These are phyloP conservation scores for Hypotaenidia okinawae DNA, from an alignment of 2,797 vertebrate genomes.

Conservation along the genomic window DNA sequence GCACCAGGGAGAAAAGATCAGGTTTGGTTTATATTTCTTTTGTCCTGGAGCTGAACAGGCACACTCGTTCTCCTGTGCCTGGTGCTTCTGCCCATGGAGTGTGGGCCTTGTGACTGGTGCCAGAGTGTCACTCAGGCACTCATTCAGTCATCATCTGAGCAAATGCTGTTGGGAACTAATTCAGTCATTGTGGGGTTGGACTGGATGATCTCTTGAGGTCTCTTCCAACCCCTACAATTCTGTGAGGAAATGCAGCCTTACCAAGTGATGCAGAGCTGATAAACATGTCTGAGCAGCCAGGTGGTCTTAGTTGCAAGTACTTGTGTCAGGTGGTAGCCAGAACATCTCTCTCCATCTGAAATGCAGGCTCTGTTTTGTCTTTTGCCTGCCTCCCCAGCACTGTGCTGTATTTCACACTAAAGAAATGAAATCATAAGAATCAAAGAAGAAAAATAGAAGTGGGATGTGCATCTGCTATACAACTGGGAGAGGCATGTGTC, in stretches of 20 bases:
- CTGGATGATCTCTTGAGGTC: too few species aligned
- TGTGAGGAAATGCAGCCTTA: not conserved
- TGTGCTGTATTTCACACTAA: not conserved
- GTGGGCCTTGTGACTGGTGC: not conserved
- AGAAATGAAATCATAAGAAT: not conserved
- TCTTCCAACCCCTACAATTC: too few species aligned
- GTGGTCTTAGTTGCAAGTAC: slow-evolving; percentile 21
- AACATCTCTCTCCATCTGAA: slow-evolving; percentile 14
- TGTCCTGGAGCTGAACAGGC: slow-evolving; percentile 1
- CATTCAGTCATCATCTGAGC: slow-evolving; percentile 26
- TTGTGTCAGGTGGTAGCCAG: slow-evolving; percentile 29
- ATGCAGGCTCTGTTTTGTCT: not conserved
- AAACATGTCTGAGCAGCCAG: not conserved
- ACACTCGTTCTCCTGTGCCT: not conserved
- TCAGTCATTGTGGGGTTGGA: not conserved
- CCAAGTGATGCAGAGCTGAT: not conserved
- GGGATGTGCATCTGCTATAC: not conserved
- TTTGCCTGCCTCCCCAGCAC: not conserved
- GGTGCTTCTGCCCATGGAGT: not conserved
- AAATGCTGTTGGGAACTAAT: not conserved
- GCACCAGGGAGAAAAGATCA: not conserved
- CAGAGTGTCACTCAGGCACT: slow-evolving; percentile 22
- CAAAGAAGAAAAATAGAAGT: not conserved
- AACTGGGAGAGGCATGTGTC: not conserved
- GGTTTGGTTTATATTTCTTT: slow-evolving; percentile 9